Evolutionary conservation across 2,113 vertebrate genomes (phyloP).

Genomic region (Scomber colias): DNA sequence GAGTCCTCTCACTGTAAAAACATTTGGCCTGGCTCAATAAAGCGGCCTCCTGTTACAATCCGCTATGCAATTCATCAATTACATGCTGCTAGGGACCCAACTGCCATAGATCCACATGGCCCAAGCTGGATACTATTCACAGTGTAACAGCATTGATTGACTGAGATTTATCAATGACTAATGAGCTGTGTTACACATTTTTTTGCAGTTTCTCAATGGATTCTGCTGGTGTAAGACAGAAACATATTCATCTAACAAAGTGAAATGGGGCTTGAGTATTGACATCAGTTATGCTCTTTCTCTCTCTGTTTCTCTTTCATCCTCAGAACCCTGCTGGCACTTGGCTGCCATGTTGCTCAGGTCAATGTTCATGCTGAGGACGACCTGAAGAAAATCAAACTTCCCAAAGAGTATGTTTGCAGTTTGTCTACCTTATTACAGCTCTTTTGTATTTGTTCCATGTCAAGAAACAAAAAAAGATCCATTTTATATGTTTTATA

Average conservation of each 20-base stretch:
- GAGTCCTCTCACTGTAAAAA: conserved; percentile 61
- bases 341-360: conserved; percentile 95
- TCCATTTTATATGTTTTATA: not conserved
- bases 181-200: conserved; percentile 38
- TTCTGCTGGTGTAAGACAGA: not conserved
- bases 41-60: not conserved
- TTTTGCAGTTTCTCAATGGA: conserved; percentile 2
- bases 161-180: conserved; percentile 32
- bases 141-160: conserved; percentile 12
- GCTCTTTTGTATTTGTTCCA: too few relatives aligned
- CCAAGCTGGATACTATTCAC: not conserved
- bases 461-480: not conserved
- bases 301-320: conserved; percentile 1
- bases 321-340: conserved; percentile 92
- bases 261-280: conserved; percentile 13
- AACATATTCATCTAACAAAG: not conserved
- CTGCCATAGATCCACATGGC: not conserved
- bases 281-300: not conserved
- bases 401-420: conserved; percentile 87
- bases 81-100: not conserved
- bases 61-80: conserved; percentile 1
- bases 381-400: conserved; percentile 95
- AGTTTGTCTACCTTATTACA: not conserved
- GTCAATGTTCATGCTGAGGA: conserved; percentile 92
- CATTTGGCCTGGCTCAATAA: conserved; percentile 39